Evolutionary conservation across 2,797 vertebrate genomes (phyloP).

Genomic region (Anolis apletophallus): DNA sequence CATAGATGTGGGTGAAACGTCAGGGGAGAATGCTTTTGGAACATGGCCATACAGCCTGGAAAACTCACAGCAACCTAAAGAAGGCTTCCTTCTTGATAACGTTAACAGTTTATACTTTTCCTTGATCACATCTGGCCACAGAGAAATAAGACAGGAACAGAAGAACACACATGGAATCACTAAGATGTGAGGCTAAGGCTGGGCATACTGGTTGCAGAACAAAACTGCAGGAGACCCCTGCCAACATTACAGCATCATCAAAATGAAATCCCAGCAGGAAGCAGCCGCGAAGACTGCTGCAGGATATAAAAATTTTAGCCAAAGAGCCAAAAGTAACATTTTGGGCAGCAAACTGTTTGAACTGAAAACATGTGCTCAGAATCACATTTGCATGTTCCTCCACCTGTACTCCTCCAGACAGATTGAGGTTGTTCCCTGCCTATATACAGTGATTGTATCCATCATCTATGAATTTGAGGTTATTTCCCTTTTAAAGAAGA

Average conservation of each 20-base stretch:
- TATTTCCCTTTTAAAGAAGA: not conserved
- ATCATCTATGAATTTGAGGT: not conserved
- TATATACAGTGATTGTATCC: not conserved
- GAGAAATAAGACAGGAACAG: slow-evolving; percentile 38
- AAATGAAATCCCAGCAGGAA: slow-evolving; percentile 36
- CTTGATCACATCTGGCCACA: slow-evolving; percentile 47
- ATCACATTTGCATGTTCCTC: not conserved
- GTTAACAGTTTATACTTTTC: slow-evolving; percentile 26
- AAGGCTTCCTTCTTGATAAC: slow-evolving; percentile 36
- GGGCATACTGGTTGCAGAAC: slow-evolving; percentile 25
- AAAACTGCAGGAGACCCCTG: slow-evolving; percentile 19
- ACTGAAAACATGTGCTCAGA: slow-evolving; percentile 38
- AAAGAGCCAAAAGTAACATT: not conserved
- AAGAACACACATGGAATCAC: slow-evolving; percentile 43
- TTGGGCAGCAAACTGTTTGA: slow-evolving; percentile 29
- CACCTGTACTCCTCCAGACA: not conserved
- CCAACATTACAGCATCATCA: slow-evolving; percentile 28
- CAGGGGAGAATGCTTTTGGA: no score
- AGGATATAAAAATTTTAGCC: slow-evolving; percentile 27
- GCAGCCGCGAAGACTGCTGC: not conserved
- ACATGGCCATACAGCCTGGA: no score
- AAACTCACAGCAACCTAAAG: no score
- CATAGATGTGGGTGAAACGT: no score
- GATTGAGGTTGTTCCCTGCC: not conserved
- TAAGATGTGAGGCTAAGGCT: slow-evolving; percentile 23